Evolutionary conservation across 2,797 vertebrate genomes (phyloP).

Genomic region (Spondyliosoma cantharus): DNA sequence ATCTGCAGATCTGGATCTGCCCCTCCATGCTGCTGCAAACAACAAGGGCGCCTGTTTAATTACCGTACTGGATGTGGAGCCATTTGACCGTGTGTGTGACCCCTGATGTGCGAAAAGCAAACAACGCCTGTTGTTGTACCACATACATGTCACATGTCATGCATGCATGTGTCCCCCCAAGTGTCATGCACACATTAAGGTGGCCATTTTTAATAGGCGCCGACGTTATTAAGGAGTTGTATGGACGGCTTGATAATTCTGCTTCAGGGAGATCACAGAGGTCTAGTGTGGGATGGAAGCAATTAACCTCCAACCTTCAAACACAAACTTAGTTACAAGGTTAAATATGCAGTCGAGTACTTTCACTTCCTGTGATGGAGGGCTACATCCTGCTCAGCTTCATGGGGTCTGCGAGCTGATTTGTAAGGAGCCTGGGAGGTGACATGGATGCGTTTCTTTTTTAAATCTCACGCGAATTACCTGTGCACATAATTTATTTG

Average conservation of each 20-base stretch:
- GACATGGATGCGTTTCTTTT: too few relatives aligned
- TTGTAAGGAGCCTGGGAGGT: too few relatives aligned
- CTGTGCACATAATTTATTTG: too few relatives aligned
- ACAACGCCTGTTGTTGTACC: neutral
- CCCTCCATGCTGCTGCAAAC: conserved; percentile 20
- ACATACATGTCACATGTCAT: conserved; percentile 3
- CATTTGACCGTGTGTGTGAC: conserved; percentile 12
- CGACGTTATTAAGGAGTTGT: neutral
- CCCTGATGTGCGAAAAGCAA: conserved; percentile 4
- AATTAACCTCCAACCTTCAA: conserved; percentile 7
- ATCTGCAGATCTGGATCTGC: conserved; percentile 29
- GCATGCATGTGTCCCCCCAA: neutral
- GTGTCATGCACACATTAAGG: neutral
- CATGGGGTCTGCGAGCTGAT: conserved; percentile 26
- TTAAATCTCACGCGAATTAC: too few relatives aligned
- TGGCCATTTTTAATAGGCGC: neutral
- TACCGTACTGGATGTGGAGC: neutral
- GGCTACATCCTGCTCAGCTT: conserved; percentile 46
- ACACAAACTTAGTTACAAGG: neutral
- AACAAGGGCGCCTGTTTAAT: conserved; percentile 15
- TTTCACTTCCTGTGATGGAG: conserved; percentile 33
- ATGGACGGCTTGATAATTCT: neutral
- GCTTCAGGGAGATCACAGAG: neutral
- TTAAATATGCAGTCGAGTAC: conserved; percentile 23
- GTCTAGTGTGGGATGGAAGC: neutral